These are phyloP conservation scores for Caenorhabditis imperialis DNA, from an alignment of 2,888 invertebrate species.

Conservation along the genomic window DNA sequence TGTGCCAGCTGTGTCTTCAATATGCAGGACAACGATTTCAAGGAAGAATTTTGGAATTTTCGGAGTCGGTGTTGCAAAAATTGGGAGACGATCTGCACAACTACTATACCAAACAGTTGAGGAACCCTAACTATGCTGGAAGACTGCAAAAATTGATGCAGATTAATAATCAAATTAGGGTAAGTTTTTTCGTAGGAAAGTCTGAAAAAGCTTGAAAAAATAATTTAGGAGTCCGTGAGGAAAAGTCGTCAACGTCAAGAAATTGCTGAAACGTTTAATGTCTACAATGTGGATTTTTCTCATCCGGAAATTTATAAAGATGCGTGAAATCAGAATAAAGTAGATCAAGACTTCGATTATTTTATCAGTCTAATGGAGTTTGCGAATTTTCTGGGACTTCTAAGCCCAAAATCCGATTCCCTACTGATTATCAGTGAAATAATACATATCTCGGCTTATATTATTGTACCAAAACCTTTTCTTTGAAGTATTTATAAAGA, in stretches of 20 bases:
- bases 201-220: not conserved
- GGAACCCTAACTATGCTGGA: slow-evolving; percentile 49
- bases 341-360: not conserved
- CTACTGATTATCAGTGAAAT: too few relatives aligned
- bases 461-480: too few relatives aligned
- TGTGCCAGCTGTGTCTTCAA: slow-evolving; percentile 48
- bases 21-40: slow-evolving; percentile 45
- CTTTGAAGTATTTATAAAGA: too few relatives aligned
- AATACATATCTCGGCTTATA: too few relatives aligned
- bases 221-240: slow-evolving; percentile 22
- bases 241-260: slow-evolving; percentile 25
- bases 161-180: slow-evolving; percentile 55
- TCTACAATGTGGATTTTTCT: slow-evolving; percentile 19
- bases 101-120: slow-evolving; percentile 51
- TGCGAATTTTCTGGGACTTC: not conserved
- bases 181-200: slow-evolving; percentile 5
- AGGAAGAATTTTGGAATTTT: slow-evolving; percentile 30
- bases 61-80: slow-evolving; percentile 26
- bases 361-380: not conserved
- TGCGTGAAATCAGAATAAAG: not conserved
- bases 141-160: slow-evolving; percentile 55
- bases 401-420: too few relatives aligned
- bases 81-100: slow-evolving; percentile 49
- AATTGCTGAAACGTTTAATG: slow-evolving; percentile 15
- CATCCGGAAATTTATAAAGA: slow-evolving; percentile 23